phyloP scores from a whole-genome alignment of 2,888 invertebrate species.

The Atrina japonica region DNA sequence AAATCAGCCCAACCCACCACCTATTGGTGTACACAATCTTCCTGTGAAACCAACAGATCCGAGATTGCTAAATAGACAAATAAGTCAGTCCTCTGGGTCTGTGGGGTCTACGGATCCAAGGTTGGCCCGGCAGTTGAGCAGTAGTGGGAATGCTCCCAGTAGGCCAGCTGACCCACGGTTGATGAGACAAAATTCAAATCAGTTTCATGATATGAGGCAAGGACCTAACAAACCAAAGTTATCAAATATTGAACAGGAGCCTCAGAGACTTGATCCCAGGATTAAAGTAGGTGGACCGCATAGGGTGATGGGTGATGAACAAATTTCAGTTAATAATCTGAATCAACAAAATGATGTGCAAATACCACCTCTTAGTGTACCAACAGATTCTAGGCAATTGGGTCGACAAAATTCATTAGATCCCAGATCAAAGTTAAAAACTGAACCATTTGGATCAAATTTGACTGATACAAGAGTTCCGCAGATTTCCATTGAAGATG shows the following conservation, averaged over 20 bases:
- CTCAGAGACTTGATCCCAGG: conserved; percentile 33
- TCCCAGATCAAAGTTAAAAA: too few species aligned
- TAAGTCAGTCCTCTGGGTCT: conserved; percentile 14
- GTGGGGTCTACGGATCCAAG: conserved; percentile 53
- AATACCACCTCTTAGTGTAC: conserved; percentile 38
- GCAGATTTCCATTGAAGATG: conserved; percentile 6
- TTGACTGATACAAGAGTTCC: conserved; percentile 4
- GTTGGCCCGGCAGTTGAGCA: conserved; percentile 43
- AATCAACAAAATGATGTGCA: too few species aligned
- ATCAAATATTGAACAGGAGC: background rate
- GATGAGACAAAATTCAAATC: conserved; percentile 34
- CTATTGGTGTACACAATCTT: conserved; percentile 47
- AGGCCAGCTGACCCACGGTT: conserved; percentile 48
- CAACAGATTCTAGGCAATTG: conserved; percentile 41
- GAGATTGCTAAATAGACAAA: conserved; percentile 19
- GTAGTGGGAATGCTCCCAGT: conserved; percentile 1
- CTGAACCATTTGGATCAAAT: conserved; percentile 7
- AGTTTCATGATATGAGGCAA: too few species aligned
- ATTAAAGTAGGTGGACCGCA: background rate
- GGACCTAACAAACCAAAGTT: too few species aligned
- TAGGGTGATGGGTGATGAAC: too few species aligned
- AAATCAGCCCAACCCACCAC: conserved; percentile 24
- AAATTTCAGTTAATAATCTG: too few species aligned
- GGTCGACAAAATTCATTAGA: conserved; percentile 37
- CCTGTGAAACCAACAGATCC: conserved; percentile 42